Base-by-base conservation (phyloP, 2,888 invertebrate genomes). In the Pachliopta kotzebuea region DNA sequence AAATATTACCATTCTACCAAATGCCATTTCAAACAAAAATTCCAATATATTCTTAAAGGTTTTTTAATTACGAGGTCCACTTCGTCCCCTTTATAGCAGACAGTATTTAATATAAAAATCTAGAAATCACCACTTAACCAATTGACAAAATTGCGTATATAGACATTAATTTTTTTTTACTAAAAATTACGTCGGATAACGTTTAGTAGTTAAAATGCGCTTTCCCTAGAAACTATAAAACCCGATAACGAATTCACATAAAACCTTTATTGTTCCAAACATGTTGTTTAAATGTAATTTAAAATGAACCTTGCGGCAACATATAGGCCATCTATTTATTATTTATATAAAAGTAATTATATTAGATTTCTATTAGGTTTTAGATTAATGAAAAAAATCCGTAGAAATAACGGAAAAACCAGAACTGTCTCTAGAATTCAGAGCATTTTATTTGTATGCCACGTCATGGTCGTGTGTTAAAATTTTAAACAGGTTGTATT, bases 191-290 rank as follows among this genome's bases (percentile, higher is more conserved):
- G 42, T 52, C 42, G 50, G 24, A 37, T 53, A 50, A 53, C 53
- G 17, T 9, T 63, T 57, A 24, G 62, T 52, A 63, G 58, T n/a
- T 63, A 57, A 62, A 57, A 63, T 24, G 37, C 42, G 21, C 23
- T 26, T 20, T 29, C 29, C 7, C 31, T 9, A 23, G 23, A 26
- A 23, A 45, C 21, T 20, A 53, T 42, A 60, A 26, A 54, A 52
- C 2, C 42, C 23, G 24, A 60, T 54, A 54, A 45, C 26, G 0
- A 45, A 4, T 45, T 52, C 8, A 52, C 14, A 52, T 21, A 21
- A 21, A 45, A 6, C 18, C 45, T 7, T 52, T 52, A 9, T 21
- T 52, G 21, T 11, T 21, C 11, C 9, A 9, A 52, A 21, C 6
- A 21, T 52, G 45, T 4, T 49, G 2, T 49, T 49, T 20, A 49